These are phyloP conservation scores for Oncorhynchus kisutch DNA, from an alignment of 2,113 vertebrate genomes.

Conservation along the genomic window DNA sequence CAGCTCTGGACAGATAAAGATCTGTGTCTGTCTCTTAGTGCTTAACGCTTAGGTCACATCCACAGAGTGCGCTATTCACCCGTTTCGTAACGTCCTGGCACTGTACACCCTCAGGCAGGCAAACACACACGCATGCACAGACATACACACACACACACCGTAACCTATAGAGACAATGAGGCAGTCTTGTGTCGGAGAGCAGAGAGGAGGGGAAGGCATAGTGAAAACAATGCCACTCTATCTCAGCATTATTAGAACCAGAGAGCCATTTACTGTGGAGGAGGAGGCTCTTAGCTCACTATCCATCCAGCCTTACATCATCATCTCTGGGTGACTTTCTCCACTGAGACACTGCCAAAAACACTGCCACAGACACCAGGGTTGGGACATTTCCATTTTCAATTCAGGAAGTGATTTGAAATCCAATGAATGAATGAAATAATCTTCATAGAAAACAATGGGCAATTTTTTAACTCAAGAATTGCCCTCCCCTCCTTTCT, in stretches of 20 bases:
- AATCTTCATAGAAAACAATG: too few relatives aligned
- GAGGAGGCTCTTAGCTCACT: not conserved
- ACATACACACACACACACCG: not conserved
- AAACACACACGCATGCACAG: not conserved
- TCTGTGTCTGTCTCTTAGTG: constrained; percentile 2
- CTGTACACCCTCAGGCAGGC: not conserved
- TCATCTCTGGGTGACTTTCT: not conserved
- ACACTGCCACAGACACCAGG: not conserved
- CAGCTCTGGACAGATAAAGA: not conserved
- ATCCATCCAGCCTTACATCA: not conserved
- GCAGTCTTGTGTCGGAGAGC: not conserved
- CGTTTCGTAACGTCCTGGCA: not conserved
- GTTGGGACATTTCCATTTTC: not conserved
- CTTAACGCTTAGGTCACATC: not conserved
- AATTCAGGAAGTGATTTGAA: not conserved
- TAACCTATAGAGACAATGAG: not conserved
- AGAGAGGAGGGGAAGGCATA: not conserved
- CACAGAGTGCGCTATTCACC: constrained; percentile 5
- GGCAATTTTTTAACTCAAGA: too few relatives aligned
- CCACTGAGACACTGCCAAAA: not conserved
- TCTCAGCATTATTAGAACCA: not conserved
- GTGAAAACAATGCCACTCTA: not conserved
- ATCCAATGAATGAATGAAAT: not conserved
- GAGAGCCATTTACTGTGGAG: not conserved
- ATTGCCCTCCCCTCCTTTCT: too few relatives aligned